Conservation (phyloP, 2,113 vertebrate genomes). For the Xyrauchen texanus region DNA sequence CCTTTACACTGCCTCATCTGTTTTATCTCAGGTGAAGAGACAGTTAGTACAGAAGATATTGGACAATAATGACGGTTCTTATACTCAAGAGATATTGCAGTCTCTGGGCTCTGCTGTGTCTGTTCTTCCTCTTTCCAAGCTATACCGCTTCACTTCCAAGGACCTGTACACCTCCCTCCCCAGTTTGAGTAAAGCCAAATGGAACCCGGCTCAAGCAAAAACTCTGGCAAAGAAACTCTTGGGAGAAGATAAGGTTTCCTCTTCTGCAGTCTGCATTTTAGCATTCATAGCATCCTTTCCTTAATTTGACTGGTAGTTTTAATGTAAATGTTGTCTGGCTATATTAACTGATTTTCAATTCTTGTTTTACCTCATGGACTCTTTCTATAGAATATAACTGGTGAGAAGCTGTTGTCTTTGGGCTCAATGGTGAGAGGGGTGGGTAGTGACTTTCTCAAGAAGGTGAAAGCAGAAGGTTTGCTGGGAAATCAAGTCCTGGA, state of each 20-base stretch:
- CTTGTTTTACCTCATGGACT: slow-evolving; percentile 26
- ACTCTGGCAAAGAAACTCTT: slow-evolving; percentile 56
- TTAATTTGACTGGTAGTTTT: too few species aligned
- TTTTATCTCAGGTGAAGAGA: slow-evolving; percentile 61
- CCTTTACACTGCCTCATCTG: not conserved
- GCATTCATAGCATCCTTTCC: not conserved
- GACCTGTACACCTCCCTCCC: slow-evolving; percentile 48
- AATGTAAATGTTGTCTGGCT: too few species aligned
- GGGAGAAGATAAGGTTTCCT: slow-evolving; percentile 51
- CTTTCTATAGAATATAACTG: slow-evolving; percentile 33
- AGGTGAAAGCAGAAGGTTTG: slow-evolving; percentile 43
- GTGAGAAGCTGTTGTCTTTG: slow-evolving; percentile 57
- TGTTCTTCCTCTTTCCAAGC: slow-evolving; percentile 50
- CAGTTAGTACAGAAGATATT: slow-evolving; percentile 53
- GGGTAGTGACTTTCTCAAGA: slow-evolving; percentile 53
- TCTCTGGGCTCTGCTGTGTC: slow-evolving; percentile 49
- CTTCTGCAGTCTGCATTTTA: not conserved
- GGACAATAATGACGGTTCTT: not conserved
- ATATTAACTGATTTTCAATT: not conserved
- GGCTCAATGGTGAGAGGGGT: slow-evolving; percentile 57
- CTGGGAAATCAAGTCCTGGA: slow-evolving; percentile 54
- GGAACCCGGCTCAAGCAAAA: slow-evolving; percentile 53
- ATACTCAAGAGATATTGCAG: not conserved
- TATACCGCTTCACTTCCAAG: slow-evolving; percentile 26
- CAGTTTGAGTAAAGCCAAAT: slow-evolving; percentile 46